These are phyloP conservation scores for Nerophis lumbriciformis DNA, from an alignment of 2,113 vertebrate species.

Conservation along the genomic window DNA sequence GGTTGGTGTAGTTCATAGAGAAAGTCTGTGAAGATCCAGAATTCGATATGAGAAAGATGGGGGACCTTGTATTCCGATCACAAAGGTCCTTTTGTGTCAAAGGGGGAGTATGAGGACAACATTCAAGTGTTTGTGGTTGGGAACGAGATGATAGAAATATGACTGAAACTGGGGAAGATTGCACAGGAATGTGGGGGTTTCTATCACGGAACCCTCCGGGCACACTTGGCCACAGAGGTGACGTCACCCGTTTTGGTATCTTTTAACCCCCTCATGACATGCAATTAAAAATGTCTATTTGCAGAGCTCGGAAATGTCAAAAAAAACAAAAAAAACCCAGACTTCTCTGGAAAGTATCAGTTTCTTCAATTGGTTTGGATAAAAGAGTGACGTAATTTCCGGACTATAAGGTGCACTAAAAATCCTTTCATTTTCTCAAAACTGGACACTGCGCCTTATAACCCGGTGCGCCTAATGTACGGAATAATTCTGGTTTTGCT, in stretches of 20 bases:
- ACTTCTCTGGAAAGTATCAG: background rate
- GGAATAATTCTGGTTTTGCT: too few species aligned
- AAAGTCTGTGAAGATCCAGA: constrained; percentile 40
- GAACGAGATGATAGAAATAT: constrained; percentile 44
- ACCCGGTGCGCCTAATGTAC: too few species aligned
- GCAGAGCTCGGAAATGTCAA: constrained; percentile 7
- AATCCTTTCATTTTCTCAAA: too few species aligned
- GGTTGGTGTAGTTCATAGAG: constrained; percentile 31
- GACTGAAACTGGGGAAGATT: constrained; percentile 46
- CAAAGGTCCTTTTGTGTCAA: constrained; percentile 57
- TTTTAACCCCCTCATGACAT: constrained; percentile 22
- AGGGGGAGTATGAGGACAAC: constrained; percentile 45
- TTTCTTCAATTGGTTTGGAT: background rate
- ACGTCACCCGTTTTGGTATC: constrained; percentile 56
- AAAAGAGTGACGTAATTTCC: background rate
- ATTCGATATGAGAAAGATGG: constrained; percentile 43
- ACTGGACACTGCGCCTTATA: too few species aligned
- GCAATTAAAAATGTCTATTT: constrained; percentile 20
- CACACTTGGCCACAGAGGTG: constrained; percentile 40
- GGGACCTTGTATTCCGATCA: constrained; percentile 42
- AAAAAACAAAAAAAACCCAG: background rate
- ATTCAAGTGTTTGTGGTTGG: constrained; percentile 45
- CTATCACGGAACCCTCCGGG: constrained; percentile 48
- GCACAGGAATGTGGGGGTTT: constrained; percentile 49
- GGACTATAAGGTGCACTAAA: too few species aligned